A percentile compares a stretch with the other conserved stretches of the same genome.
Conservation (phyloP, 2,888 invertebrate genomes). For the Brachylomia viminalis region DNA sequence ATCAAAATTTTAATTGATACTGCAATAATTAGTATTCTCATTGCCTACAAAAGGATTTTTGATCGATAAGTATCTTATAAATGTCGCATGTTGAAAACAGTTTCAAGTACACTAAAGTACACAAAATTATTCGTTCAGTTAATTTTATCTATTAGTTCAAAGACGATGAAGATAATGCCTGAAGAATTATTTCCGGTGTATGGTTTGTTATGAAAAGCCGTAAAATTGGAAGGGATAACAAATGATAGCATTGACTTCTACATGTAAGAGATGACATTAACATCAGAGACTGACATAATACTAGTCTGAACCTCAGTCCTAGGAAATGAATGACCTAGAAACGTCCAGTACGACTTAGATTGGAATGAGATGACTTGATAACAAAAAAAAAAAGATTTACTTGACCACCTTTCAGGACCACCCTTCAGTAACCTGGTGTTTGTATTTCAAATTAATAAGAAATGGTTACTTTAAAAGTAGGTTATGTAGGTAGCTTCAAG, state of each 20-base stretch:
- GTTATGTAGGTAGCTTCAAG: background rate
- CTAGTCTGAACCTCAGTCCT: background rate
- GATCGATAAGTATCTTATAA: background rate
- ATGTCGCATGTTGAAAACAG: background rate
- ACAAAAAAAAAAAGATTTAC: background rate
- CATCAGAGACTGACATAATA: background rate
- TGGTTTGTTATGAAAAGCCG: no score
- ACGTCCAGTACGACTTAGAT: background rate
- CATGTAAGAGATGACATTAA: background rate
- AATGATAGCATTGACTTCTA: background rate
- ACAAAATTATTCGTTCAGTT: background rate
- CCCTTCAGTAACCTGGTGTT: background rate
- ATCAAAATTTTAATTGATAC: slow-evolving; percentile 13
- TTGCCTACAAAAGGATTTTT: background rate
- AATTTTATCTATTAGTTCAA: background rate
- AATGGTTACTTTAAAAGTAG: background rate
- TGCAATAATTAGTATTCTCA: slow-evolving; percentile 3
- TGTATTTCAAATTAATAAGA: background rate
- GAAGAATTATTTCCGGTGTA: background rate
- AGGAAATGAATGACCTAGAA: background rate
- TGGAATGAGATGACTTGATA: background rate
- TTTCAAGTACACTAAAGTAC: background rate
- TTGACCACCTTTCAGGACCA: background rate
- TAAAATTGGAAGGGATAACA: background rate
- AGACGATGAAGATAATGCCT: background rate